These are phyloP conservation scores for Lipotes vexillifer DNA, from an alignment of 2,113 vertebrate genomes.

Conservation along the genomic window DNA sequence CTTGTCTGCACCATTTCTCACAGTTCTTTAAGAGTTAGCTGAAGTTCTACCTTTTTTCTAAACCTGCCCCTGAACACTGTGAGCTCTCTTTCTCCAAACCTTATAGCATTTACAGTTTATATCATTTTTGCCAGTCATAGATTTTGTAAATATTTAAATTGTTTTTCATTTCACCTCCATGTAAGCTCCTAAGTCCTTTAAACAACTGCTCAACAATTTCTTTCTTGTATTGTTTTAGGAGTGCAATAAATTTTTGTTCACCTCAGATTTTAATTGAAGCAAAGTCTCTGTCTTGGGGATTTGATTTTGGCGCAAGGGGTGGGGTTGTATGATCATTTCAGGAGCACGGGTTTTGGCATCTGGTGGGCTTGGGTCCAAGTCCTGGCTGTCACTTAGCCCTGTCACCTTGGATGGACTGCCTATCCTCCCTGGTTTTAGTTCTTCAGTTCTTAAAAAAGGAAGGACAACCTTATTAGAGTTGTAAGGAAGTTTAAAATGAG, in stretches of 20 bases:
- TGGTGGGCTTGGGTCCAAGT: neutral
- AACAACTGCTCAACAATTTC: neutral
- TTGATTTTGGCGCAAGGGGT: slow-evolving; percentile 8
- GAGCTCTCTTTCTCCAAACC: neutral
- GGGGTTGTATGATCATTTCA: neutral
- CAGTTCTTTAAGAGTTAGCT: neutral
- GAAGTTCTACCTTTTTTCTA: neutral
- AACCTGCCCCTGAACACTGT: neutral
- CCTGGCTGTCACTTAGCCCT: neutral
- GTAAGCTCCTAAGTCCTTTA: neutral
- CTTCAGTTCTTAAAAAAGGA: neutral
- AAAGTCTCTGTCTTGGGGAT: neutral
- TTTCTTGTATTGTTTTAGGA: neutral
- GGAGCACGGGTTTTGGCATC: neutral
- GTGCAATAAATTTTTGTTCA: neutral
- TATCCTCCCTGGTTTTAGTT: neutral
- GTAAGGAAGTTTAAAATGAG: neutral
- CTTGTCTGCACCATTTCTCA: neutral
- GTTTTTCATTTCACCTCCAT: neutral
- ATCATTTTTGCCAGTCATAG: neutral
- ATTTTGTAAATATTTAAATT: slow-evolving; percentile 8
- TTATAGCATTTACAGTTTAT: neutral
- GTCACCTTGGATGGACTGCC: neutral
- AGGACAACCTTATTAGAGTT: neutral
- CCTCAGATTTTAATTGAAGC: slow-evolving; percentile 24